These are phyloP conservation scores for Apodemia duryi DNA, from an alignment of 2,888 invertebrate genomes.

Conservation along the genomic window DNA sequence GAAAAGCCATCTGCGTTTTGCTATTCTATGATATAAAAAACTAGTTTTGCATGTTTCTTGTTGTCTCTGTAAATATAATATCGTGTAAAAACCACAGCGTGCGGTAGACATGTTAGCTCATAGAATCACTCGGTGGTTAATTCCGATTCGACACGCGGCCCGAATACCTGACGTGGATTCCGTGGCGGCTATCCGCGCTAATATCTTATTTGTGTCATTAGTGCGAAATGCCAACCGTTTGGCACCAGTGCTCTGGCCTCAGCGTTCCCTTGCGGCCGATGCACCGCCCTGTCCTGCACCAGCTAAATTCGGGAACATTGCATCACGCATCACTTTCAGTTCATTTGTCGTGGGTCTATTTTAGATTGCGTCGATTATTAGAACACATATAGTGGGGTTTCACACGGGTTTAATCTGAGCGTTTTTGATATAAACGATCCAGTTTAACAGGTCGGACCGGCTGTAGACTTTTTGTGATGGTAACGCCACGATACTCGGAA, in stretches of 20 bases:
- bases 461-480: too few species aligned
- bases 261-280: slow-evolving; percentile 63
- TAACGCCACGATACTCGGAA: too few species aligned
- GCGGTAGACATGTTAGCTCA: slow-evolving; percentile 20
- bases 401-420: slow-evolving; percentile 34
- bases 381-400: slow-evolving; percentile 62
- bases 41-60: background rate
- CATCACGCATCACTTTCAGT: slow-evolving; percentile 77
- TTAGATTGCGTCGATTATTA: slow-evolving; percentile 77
- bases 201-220: slow-evolving; percentile 79
- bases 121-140: slow-evolving; percentile 44
- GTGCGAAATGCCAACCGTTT: slow-evolving; percentile 76
- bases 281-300: slow-evolving; percentile 62
- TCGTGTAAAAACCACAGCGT: slow-evolving; percentile 11
- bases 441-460: too few species aligned
- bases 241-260: slow-evolving; percentile 54
- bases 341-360: slow-evolving; percentile 76
- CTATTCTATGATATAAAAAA: background rate
- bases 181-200: slow-evolving; percentile 64
- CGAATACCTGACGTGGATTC: slow-evolving; percentile 55
- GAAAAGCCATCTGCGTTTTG: too few species aligned
- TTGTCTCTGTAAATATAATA: background rate
- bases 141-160: slow-evolving; percentile 57
- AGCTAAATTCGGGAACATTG: slow-evolving; percentile 75
- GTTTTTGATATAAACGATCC: background rate